Conservation (phyloP, 1,140 invertebrate species). For the Drosophila sp. region DNA sequence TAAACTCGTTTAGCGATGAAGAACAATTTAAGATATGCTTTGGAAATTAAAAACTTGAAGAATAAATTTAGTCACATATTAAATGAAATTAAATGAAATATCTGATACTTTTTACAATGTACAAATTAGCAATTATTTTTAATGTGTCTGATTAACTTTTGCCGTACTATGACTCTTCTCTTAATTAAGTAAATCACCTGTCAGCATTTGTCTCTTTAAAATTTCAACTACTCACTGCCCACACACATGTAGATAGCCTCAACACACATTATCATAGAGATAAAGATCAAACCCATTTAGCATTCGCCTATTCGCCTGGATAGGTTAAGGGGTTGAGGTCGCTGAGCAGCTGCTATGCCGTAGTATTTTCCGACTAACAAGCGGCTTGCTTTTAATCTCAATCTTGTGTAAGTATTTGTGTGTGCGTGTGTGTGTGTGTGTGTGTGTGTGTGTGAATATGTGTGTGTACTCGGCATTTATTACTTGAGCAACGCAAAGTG, state of each 20-base stretch:
- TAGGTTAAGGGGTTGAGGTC: conserved; percentile 57
- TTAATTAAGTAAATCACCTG: conserved; percentile 46
- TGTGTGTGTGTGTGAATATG: conserved; percentile 31
- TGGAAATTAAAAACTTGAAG: too few species aligned
- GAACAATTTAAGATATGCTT: too few species aligned
- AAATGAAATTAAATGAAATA: too few species aligned
- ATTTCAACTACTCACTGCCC: conserved; percentile 20
- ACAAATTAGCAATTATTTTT: too few species aligned
- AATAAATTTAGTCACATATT: too few species aligned
- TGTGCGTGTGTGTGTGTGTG: conserved; percentile 16
- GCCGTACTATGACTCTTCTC: background rate
- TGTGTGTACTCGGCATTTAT: conserved; percentile 35
- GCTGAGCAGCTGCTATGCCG: conserved; percentile 47
- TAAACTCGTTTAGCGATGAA: too few species aligned
- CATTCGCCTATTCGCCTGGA: conserved; percentile 20
- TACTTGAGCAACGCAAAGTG: conserved; percentile 70
- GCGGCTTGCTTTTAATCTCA: conserved; percentile 72
- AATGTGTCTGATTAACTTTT: conserved; percentile 2
- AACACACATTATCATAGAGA: conserved; percentile 14
- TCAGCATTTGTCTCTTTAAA: conserved; percentile 41
- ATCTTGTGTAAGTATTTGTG: conserved; percentile 27
- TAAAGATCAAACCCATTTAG: conserved; percentile 44
- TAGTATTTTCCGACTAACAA: conserved; percentile 45
- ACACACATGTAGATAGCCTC: conserved; percentile 4
- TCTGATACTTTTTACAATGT: too few species aligned